These are phyloP conservation scores for Nesoenas mayeri DNA, from an alignment of 2,113 vertebrate genomes.

Conservation along the genomic window DNA sequence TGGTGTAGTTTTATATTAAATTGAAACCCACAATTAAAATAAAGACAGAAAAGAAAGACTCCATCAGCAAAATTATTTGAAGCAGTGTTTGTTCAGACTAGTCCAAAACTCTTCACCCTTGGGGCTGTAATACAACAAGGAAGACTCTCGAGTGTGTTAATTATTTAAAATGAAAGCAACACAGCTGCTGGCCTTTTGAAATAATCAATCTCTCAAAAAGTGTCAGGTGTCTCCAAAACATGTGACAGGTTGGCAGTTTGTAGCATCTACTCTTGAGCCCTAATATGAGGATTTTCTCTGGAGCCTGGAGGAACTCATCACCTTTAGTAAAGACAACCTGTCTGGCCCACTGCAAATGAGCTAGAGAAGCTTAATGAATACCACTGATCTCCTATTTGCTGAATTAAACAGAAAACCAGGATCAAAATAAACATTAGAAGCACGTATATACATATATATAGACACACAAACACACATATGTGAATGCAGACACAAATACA, in stretches of 20 bases:
- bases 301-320: conserved; percentile 12
- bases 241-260: neutral
- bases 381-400: neutral
- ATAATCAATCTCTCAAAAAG: conserved; percentile 26
- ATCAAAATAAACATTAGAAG: neutral
- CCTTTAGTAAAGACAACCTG: conserved; percentile 40
- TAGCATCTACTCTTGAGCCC: neutral
- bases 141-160: neutral
- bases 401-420: conserved; percentile 38
- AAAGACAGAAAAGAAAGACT: neutral
- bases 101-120: neutral
- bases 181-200: neutral
- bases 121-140: neutral
- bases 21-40: neutral
- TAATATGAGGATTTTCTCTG: conserved; percentile 20
- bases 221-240: conserved; percentile 14
- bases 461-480: neutral
- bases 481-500: neutral
- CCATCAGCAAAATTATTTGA: neutral
- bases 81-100: neutral
- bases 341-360: conserved; percentile 16
- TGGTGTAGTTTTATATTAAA: neutral
- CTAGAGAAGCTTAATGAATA: conserved; percentile 8
- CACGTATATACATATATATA: neutral
- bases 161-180: conserved; percentile 34